phyloP scores from a whole-genome alignment of 2,797 vertebrate species.

The Acrossocheilus wenchowensis region DNA sequence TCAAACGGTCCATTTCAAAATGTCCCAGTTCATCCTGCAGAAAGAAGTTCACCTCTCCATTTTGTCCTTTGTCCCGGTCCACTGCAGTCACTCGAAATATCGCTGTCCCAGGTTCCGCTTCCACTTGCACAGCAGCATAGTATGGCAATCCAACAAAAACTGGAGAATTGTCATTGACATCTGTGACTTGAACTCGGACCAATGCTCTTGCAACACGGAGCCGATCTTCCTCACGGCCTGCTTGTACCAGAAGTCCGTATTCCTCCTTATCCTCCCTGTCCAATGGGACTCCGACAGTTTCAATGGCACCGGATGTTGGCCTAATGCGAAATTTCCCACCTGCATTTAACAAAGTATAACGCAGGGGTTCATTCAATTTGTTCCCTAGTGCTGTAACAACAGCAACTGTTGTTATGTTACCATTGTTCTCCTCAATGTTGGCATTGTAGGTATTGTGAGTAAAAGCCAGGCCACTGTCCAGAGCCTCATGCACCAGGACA shows the following conservation, averaged over 20 bases:
- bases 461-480: constrained; percentile 93
- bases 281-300: constrained; percentile 91
- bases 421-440: constrained; percentile 90
- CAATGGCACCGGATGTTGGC: constrained; percentile 92
- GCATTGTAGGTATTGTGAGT: constrained; percentile 88
- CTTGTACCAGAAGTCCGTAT: constrained; percentile 94
- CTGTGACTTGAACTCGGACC: constrained; percentile 90
- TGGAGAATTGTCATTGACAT: constrained; percentile 93
- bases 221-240: constrained; percentile 88
- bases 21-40: constrained; percentile 90
- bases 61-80: constrained; percentile 91
- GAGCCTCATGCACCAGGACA: constrained; percentile 87
- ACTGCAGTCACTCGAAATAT: constrained; percentile 92
- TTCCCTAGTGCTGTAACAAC: constrained; percentile 94
- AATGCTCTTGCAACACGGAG: constrained; percentile 91
- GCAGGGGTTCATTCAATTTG: constrained; percentile 92
- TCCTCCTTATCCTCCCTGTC: constrained; percentile 93
- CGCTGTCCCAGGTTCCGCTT: constrained; percentile 88
- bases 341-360: constrained; percentile 91
- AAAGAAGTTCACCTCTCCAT: constrained; percentile 91
- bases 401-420: constrained; percentile 92
- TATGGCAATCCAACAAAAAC: constrained; percentile 96
- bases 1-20: constrained; percentile 90
- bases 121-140: constrained; percentile 95
- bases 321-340: constrained; percentile 91